Conservation (phyloP, 2,797 vertebrate species). For the Rallus crepitans region DNA sequence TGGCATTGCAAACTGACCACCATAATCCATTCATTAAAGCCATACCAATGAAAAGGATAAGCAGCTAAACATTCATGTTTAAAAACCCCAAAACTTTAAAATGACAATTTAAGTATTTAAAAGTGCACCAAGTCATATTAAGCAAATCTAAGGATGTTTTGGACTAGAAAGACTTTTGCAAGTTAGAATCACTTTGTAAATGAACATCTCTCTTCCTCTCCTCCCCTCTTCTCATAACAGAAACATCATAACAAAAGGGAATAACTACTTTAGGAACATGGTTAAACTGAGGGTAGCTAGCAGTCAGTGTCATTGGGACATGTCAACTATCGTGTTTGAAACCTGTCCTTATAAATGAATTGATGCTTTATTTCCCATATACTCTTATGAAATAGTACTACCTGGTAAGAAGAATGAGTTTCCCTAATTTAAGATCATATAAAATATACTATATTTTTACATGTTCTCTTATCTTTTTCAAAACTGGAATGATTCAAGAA, state of each 20-base stretch:
- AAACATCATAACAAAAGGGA: slow-evolving; percentile 6
- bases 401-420: not conserved
- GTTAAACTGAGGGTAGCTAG: not conserved
- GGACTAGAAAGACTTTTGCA: slow-evolving; percentile 8
- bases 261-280: slow-evolving; percentile 11
- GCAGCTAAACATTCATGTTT: slow-evolving; percentile 32
- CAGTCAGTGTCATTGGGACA: not conserved
- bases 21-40: slow-evolving; percentile 67
- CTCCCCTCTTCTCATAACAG: not conserved
- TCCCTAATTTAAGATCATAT: not conserved
- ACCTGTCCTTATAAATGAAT: not conserved
- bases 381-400: not conserved
- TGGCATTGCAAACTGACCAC: slow-evolving; percentile 76
- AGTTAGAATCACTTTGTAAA: not conserved
- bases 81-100: slow-evolving; percentile 42
- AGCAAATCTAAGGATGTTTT: slow-evolving; percentile 55
- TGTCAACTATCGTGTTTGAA: not conserved
- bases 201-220: not conserved
- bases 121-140: slow-evolving; percentile 21
- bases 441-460: not conserved
- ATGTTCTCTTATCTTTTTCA: not conserved
- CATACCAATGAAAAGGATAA: slow-evolving; percentile 48
- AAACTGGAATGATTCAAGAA: not conserved
- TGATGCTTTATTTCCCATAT: not conserved
- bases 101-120: slow-evolving; percentile 62